Percentiles rank a stretch among this genome's conserved stretches.
phyloP scores from a whole-genome alignment of 2,888 invertebrate genomes.

The Quadriops clusia region DNA sequence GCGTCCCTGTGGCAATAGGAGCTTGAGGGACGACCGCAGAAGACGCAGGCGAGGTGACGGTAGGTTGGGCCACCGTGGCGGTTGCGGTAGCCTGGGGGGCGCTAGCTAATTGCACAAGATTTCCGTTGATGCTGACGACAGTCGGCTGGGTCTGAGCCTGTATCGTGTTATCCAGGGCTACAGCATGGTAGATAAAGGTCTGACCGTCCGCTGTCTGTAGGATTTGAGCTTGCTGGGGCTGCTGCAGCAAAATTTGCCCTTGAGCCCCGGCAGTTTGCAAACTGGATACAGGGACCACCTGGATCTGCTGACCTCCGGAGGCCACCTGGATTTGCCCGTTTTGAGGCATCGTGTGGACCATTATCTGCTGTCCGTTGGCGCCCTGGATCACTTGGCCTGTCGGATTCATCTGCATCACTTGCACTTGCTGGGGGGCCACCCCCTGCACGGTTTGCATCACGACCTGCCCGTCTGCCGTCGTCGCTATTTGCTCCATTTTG shows the following conservation, averaged over 20 bases:
- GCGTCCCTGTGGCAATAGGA: slow-evolving; percentile 36
- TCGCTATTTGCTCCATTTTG: slow-evolving; percentile 50
- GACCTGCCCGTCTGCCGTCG: slow-evolving; percentile 48
- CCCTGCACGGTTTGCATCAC: slow-evolving; percentile 42
- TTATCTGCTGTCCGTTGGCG: slow-evolving; percentile 57
- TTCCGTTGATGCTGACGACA: slow-evolving; percentile 68
- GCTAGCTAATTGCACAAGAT: slow-evolving; percentile 55
- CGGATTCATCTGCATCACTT: slow-evolving; percentile 45
- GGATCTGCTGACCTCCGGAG: slow-evolving; percentile 49
- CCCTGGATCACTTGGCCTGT: slow-evolving; percentile 53
- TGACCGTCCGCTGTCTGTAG: slow-evolving; percentile 89
- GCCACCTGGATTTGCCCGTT: slow-evolving; percentile 51
- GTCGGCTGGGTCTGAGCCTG: slow-evolving; percentile 50
- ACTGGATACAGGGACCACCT: slow-evolving; percentile 59
- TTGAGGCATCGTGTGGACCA: slow-evolving; percentile 55
- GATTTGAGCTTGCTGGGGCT: slow-evolving; percentile 62
- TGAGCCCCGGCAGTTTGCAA: slow-evolving; percentile 42
- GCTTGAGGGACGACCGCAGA: slow-evolving; percentile 34
- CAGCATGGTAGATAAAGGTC: slow-evolving; percentile 80
- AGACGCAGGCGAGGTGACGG: slow-evolving; percentile 30
- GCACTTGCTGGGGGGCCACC: slow-evolving; percentile 49
- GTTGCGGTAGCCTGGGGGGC: slow-evolving; percentile 24
- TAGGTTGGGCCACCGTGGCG: slow-evolving; percentile 27
- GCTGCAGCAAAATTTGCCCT: slow-evolving; percentile 49
- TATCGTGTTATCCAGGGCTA: slow-evolving; percentile 43